Evolutionary conservation across 1,140 invertebrate genomes (phyloP), one percentile per base, ranked within the genome.

Genomic region (Brachionus rubens): DNA sequence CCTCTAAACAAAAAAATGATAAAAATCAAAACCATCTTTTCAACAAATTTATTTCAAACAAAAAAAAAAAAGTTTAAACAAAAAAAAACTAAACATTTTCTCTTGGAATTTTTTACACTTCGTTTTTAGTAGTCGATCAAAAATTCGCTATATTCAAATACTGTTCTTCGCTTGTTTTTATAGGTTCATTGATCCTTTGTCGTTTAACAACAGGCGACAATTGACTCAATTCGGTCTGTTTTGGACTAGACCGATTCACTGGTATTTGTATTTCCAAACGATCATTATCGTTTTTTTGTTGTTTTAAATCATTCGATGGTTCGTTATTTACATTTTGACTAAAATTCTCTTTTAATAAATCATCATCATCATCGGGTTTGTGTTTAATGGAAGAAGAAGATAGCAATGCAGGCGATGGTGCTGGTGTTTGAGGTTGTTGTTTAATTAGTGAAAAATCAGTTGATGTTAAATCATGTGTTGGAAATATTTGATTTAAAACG

Each of bases 111-210:
- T n/a, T n/a, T n/a, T n/a, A n/a, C n/a, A n/a, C n/a, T n/a, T n/a
- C n/a, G n/a, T n/a, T n/a, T n/a, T n/a, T n/a, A n/a, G n/a, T n/a
- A n/a, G n/a, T n/a, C n/a, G n/a, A 54, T 54, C n/a, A 54, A 28
- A 54, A 54, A 54, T 54, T 54, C 33, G 52, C 52, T 54, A 54
- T 54, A 54, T 54, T 54, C 16, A 54, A 54, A 54, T 54, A 54
- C 10, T 24, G 33, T n/a, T 54, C 52, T 28, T 54, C 52, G 52
- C 24, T 54, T 54, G 26, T 54, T 28, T 24, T 54, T 28, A 28
- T 28, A 28, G 52, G 52, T 14, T 54, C 52, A 28, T 54, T 24
- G 24, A 54, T 24, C 26, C 52, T 54, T 28, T 24, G 52, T 28
- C 52, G 52, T 54, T 54, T 54, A 28, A 28, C 52, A 28, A 28